Evolutionary conservation across 2,113 vertebrate species (phyloP), one percentile per base, ranked within the genome.

Genomic region (Asarcornis scutulata): DNA sequence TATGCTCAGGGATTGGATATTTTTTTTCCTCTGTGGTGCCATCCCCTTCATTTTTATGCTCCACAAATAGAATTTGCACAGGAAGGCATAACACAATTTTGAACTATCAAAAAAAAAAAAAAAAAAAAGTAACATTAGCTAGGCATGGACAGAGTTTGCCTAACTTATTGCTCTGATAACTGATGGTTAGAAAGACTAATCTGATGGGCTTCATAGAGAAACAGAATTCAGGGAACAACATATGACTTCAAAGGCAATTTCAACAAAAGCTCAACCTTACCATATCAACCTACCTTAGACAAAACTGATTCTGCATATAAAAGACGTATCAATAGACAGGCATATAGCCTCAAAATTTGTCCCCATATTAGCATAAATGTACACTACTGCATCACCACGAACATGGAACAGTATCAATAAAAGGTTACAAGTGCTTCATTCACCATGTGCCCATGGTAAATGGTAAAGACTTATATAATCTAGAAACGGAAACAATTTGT

Each of bases 321-420:
- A 88, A 62, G 34, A 56, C 10, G 23, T 53, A 27, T 9, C 50
- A 22, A 84, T 11, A 85, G 46, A 55, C 31, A 88, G 0, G 2
- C 40, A 86, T 2, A 34, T 17, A 36, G 11, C 20, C 67, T 66
- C 46, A 69, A 76, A 44, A 81, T 55, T 6, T 48, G 20, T 59
- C 40, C n/a, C 31, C 2, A 62, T 69, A 59, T 59, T n/a, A 80
- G 44, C 40, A 74, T 26, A 86, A 88, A 32, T 2, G 32, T 46
- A 71, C 36, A 13, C 59, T 77, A 29, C 44, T 83, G 75, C 21
- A 85, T 50, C 64, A 77, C 48, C 15, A 72, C 0, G 6, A 69
- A 14, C n/a, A 40, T 0, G 5, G 25, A 72, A 46, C 0, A 0
- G 23, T 50, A 63, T 71, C 63, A 76, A 26, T 42, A 67, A 67